These are phyloP conservation scores for Hormiphora californensis DNA, from an alignment of 37 sponge, comb jelly and placozoan species.

Conservation along the genomic window DNA sequence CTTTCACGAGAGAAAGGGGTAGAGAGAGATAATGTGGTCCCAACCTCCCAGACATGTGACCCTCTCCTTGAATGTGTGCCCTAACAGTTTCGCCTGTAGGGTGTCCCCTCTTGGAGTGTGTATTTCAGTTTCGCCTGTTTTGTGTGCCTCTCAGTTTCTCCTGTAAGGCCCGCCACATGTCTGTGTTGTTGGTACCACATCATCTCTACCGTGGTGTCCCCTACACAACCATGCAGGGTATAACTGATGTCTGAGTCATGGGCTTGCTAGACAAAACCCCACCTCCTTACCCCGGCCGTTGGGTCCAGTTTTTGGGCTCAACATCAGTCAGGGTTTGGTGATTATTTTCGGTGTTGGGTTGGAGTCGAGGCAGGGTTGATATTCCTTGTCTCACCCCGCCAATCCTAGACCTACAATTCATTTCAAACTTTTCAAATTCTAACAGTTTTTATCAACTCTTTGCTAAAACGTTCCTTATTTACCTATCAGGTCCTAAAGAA, in stretches of 20 bases:
- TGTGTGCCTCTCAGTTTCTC: background rate
- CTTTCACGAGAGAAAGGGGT: too few relatives aligned
- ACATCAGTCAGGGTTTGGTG: too few relatives aligned
- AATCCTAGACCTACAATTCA: too few relatives aligned
- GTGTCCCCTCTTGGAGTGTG: background rate
- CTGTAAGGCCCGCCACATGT: too few relatives aligned
- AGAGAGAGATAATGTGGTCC: too few relatives aligned
- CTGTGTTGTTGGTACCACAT: background rate
- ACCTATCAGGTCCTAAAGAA: background rate
- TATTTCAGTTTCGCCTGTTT: background rate
- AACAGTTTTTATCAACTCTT: background rate
- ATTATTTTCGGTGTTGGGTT: too few relatives aligned
- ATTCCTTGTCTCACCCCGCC: too few relatives aligned
- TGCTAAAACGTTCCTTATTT: background rate
- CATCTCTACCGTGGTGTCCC: background rate
- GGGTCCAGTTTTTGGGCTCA: constrained; percentile 35
- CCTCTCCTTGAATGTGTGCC: background rate
- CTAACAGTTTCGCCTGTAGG: background rate
- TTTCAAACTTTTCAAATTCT: background rate
- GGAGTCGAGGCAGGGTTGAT: too few relatives aligned
- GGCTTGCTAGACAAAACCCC: constrained; percentile 19
- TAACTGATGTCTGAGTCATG: constrained; percentile 53
- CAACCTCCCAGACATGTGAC: background rate
- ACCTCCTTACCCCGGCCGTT: too few relatives aligned
- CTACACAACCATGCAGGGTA: background rate